These are phyloP conservation scores for Brachionus manjavacas DNA, from an alignment of 1,140 invertebrate species.

Conservation along the genomic window DNA sequence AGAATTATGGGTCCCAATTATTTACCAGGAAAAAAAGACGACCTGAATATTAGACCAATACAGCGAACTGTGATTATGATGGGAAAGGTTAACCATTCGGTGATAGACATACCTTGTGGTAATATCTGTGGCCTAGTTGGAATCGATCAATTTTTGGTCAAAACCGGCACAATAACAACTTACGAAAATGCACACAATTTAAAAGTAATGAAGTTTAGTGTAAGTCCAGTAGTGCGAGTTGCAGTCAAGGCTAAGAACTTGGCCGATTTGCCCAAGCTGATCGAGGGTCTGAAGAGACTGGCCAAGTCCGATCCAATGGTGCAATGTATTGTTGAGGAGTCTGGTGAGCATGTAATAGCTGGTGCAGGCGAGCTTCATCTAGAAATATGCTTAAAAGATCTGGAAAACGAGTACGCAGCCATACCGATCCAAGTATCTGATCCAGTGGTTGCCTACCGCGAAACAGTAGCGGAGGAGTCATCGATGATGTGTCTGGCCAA, in stretches of 20 bases:
- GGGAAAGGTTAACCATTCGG: conserved; percentile 97
- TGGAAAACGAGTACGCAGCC: conserved; percentile 39
- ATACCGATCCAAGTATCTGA: conserved; percentile 18
- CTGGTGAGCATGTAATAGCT: conserved; percentile 18
- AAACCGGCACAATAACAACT: conserved; percentile 97
- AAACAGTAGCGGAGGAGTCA: background rate
- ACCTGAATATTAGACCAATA: background rate
- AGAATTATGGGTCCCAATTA: conserved; percentile 83
- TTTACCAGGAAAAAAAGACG: conserved; percentile 88
- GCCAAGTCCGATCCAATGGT: conserved; percentile 99
- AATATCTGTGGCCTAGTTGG: conserved; percentile 99
- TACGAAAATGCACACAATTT: conserved; percentile 99
- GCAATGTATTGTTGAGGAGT: conserved; percentile 49
- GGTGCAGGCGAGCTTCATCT: conserved; percentile 63
- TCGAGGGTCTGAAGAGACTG: conserved; percentile 91
- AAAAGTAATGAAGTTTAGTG: conserved; percentile 80
- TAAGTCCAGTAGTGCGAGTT: conserved; percentile 98
- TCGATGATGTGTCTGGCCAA: background rate
- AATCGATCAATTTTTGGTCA: conserved; percentile 97
- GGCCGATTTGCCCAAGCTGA: conserved; percentile 94
- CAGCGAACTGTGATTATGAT: conserved; percentile 97
- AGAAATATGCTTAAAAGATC: conserved; percentile 43
- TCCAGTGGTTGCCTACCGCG: conserved; percentile 24
- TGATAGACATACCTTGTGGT: conserved; percentile 97
- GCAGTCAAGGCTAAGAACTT: conserved; percentile 99